Percentiles rank a stretch among this genome's conserved stretches.
These are phyloP conservation scores for Microplitis demolitor DNA, from an alignment of 1,140 invertebrate species.

Conservation along the genomic window DNA sequence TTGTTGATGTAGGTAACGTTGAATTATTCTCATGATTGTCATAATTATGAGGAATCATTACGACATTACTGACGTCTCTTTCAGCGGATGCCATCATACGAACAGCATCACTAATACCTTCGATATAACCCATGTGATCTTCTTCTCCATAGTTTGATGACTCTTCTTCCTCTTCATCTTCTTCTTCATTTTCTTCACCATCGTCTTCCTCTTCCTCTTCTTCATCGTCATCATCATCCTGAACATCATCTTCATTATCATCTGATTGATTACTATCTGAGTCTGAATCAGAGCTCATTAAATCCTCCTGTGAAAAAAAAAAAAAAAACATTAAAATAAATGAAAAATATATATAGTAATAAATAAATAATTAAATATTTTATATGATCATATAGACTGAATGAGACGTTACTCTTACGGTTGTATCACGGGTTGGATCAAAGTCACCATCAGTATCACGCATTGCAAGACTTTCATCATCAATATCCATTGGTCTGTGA, in stretches of 20 bases:
- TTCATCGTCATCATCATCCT: slow-evolving; percentile 66
- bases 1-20: slow-evolving; percentile 55
- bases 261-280: slow-evolving; percentile 58
- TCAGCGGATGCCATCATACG: slow-evolving; percentile 62
- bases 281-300: slow-evolving; percentile 66
- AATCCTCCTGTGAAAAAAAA: slow-evolving; percentile 58
- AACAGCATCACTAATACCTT: slow-evolving; percentile 57
- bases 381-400: not conserved
- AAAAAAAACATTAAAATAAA: slow-evolving; percentile 18
- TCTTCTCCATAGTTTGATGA: slow-evolving; percentile 64
- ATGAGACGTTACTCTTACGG: slow-evolving; percentile 50
- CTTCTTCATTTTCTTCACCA: slow-evolving; percentile 61
- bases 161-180: slow-evolving; percentile 72
- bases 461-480: slow-evolving; percentile 56
- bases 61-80: slow-evolving; percentile 65
- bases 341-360: not conserved
- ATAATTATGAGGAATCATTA: slow-evolving; percentile 68
- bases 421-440: slow-evolving; percentile 56
- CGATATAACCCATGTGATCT: slow-evolving; percentile 61
- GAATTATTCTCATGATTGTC: slow-evolving; percentile 52
- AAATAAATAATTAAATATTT: no score
- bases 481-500: slow-evolving; percentile 59
- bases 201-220: slow-evolving; percentile 67
- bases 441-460: slow-evolving; percentile 54
- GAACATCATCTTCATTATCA: slow-evolving; percentile 65